Base-by-base conservation (phyloP, 2,888 invertebrate species). In the Rhimphoctona megacephalus region DNA sequence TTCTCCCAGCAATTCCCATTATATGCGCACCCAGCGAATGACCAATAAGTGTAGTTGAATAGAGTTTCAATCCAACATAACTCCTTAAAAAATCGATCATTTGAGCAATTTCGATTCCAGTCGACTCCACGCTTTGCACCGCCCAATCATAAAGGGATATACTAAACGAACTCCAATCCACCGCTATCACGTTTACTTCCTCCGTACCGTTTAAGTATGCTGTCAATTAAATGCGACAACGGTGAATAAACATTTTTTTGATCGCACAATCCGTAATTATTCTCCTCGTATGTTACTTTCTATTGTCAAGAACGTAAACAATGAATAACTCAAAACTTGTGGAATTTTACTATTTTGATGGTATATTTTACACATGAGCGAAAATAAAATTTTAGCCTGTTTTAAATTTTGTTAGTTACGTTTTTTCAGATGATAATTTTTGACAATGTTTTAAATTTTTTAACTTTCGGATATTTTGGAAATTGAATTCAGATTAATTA, bases 21-120 rank as follows among this genome's bases (percentile, higher is more conserved):
- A 74, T n/a, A 39, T 74, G 74, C 17, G 57, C 74, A 3, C 74
- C 74, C 61, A 74, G 43, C 22, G 74, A 74, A 61, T 74, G 57
- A 19, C 74, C 74, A 39, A 74, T 61, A 43, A 74, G 74, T 43
- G 74, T 74, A 9, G 74, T 74, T 5, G 0, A 17, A 17, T 61
- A 2, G 5, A 43, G 17, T 61, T 17, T 7, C 3, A 74, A 36
- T 1, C 25, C 1, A 11, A 6, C 33, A 6, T 22, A 8, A 1
- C 22, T 39, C 2, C 0, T 39, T 7, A 74, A 43, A 57, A 36
- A 74, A 74, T 57, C 17, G 25, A 74, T 74, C 61, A 74, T 39
- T 22, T 19, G 22, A 25, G 74, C 74, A 7, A 74, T 22, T 3
- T 19, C 30, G 14, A 8, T 72, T 33, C 52, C 72, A 22, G 54